phyloP scores from a whole-genome alignment of 2,797 vertebrate species.

The Hapalemur alaotrensis region DNA sequence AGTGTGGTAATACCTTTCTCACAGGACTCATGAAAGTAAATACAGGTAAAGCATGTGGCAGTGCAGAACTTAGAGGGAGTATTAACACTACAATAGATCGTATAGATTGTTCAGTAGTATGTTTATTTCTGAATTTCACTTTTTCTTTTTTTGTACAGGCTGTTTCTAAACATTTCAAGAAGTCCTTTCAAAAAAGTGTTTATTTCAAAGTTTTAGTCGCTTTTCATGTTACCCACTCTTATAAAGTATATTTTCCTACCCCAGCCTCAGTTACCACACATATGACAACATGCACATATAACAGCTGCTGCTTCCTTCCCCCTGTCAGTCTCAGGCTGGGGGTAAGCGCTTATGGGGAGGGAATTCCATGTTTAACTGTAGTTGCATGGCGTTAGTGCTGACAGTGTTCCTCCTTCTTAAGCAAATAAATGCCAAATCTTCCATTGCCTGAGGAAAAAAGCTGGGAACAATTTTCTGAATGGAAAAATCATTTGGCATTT shows the following conservation, averaged over 20 bases:
- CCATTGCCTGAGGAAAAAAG: slow-evolving; percentile 61
- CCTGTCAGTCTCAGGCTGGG: neutral
- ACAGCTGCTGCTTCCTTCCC: neutral
- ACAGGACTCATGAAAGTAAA: neutral
- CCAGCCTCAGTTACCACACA: neutral
- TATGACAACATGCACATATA: neutral
- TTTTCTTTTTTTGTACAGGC: too few species aligned
- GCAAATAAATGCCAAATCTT: slow-evolving; percentile 7
- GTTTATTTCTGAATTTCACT: neutral
- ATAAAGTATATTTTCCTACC: neutral
- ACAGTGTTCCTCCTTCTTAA: neutral
- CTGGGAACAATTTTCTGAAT: slow-evolving; percentile 52
- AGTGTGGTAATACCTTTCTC: neutral
- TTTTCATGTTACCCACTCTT: neutral
- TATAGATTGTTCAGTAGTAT: neutral
- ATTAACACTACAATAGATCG: neutral
- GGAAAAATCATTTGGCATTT: slow-evolving; percentile 66
- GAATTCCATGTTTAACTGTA: neutral
- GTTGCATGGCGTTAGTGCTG: neutral
- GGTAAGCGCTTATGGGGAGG: neutral
- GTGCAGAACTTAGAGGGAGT: neutral
- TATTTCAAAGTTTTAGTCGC: neutral
- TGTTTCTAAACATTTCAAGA: neutral
- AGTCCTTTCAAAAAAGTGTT: neutral
- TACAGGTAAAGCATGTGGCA: neutral